A percentile compares a stretch with the other conserved stretches of the same genome.
Conservation (phyloP, 2,113 vertebrate species). For the Hypanus sabinus region DNA sequence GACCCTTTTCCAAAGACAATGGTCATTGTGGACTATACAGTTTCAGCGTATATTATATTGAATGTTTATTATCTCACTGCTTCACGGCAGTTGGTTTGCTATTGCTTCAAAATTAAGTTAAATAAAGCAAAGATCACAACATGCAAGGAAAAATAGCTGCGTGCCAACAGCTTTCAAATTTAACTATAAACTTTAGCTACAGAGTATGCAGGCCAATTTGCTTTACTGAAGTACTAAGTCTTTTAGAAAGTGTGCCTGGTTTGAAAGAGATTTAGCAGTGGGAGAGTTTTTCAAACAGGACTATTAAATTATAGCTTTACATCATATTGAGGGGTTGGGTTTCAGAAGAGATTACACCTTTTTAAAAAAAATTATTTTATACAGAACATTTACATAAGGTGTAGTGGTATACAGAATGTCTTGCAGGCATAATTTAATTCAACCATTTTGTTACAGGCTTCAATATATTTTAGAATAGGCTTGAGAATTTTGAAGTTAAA, state of each 20-base stretch:
- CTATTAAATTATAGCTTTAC: constrained; percentile 26
- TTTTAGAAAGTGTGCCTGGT: background rate
- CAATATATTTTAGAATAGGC: constrained; percentile 20
- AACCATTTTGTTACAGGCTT: constrained; percentile 36
- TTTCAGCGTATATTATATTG: constrained; percentile 73
- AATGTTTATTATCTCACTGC: constrained; percentile 71
- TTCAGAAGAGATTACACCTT: background rate
- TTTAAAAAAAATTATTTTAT: background rate
- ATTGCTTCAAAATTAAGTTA: constrained; percentile 55
- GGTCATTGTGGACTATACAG: constrained; percentile 73
- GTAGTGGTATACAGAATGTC: constrained; percentile 30
- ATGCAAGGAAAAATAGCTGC: background rate
- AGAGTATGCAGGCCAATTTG: background rate
- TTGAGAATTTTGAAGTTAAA: constrained; percentile 20
- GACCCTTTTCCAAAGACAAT: constrained; percentile 78
- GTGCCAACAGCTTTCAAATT: constrained; percentile 18
- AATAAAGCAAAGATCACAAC: constrained; percentile 32
- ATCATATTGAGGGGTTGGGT: constrained; percentile 13
- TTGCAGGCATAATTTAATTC: constrained; percentile 15
- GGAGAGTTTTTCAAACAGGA: constrained; percentile 2
- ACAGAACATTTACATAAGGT: background rate
- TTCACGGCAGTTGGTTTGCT: constrained; percentile 77
- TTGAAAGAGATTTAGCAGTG: constrained; percentile 16
- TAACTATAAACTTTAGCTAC: constrained; percentile 23
- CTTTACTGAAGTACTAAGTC: background rate